phyloP scores from a whole-genome alignment of 1,140 invertebrate species.

The Dendroctonus ponderosae region DNA sequence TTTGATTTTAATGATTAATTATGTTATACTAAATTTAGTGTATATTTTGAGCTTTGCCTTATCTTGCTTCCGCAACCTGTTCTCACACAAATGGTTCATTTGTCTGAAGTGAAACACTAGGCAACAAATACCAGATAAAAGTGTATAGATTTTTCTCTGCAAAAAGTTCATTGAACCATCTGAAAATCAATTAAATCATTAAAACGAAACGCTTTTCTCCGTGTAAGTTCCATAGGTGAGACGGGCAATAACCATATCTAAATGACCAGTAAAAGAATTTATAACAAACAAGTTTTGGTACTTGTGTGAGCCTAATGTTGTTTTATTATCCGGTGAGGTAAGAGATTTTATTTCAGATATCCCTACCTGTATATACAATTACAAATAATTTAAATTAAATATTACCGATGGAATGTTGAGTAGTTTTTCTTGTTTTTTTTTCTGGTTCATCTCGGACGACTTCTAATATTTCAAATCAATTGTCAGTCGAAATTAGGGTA shows the following conservation, averaged over 20 bases:
- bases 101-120: no score
- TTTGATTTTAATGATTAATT: no score
- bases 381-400: slow-evolving; percentile 35
- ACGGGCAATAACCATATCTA: slow-evolving; percentile 31
- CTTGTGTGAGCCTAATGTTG: slow-evolving; percentile 31
- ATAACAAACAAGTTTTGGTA: slow-evolving; percentile 34
- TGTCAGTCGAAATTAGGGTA: slow-evolving; percentile 26
- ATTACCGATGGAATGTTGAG: slow-evolving; percentile 29
- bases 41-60: no score
- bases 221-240: slow-evolving; percentile 11
- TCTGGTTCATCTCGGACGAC: background rate
- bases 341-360: slow-evolving; percentile 34
- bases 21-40: no score
- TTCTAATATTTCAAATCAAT: slow-evolving; percentile 23
- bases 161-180: no score
- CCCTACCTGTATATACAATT: slow-evolving; percentile 31
- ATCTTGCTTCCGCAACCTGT: no score
- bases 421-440: slow-evolving; percentile 31
- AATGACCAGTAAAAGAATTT: slow-evolving; percentile 29
- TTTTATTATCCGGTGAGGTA: slow-evolving; percentile 27
- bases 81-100: no score
- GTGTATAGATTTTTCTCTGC: no score
- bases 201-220: background rate
- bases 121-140: no score
- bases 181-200: background rate